phyloP scores from a whole-genome alignment of 2,888 invertebrate genomes.

The Oxycera nigricornis region DNA sequence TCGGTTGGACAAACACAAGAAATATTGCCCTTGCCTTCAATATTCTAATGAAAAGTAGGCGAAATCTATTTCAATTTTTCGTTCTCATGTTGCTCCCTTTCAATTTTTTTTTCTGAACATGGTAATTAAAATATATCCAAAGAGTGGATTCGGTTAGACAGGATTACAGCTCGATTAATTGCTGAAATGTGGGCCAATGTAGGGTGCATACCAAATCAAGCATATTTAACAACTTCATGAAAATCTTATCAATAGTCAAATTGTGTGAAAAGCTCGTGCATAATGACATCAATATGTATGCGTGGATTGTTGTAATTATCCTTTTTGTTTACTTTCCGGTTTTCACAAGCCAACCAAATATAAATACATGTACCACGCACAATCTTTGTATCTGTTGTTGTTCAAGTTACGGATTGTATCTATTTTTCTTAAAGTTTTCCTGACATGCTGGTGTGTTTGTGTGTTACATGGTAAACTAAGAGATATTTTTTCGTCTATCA shows the following conservation, averaged over 20 bases:
- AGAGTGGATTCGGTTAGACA: background rate
- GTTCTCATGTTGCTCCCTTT: too few species aligned
- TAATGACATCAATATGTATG: background rate
- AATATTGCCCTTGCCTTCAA: background rate
- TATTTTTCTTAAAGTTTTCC: background rate
- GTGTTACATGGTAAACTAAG: too few species aligned
- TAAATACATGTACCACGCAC: background rate
- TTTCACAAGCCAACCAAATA: background rate
- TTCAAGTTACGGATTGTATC: background rate
- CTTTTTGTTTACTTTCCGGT: background rate
- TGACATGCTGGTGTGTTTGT: too few species aligned
- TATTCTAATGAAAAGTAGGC: background rate
- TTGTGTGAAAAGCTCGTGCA: background rate
- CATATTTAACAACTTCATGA: background rate
- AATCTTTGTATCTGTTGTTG: background rate
- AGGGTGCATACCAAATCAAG: constrained; percentile 2
- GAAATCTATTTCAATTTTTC: too few species aligned
- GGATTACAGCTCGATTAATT: background rate
- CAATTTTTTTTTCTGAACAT: background rate
- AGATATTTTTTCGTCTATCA: background rate
- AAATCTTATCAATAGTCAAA: background rate
- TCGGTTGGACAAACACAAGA: background rate
- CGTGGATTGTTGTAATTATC: constrained; percentile 7
- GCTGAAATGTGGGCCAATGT: background rate
- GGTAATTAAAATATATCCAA: background rate